A percentile compares a stretch with the other conserved stretches of the same genome.
phyloP scores from a whole-genome alignment of 2,113 vertebrate species.

The Benitochromis conjunctus region DNA sequence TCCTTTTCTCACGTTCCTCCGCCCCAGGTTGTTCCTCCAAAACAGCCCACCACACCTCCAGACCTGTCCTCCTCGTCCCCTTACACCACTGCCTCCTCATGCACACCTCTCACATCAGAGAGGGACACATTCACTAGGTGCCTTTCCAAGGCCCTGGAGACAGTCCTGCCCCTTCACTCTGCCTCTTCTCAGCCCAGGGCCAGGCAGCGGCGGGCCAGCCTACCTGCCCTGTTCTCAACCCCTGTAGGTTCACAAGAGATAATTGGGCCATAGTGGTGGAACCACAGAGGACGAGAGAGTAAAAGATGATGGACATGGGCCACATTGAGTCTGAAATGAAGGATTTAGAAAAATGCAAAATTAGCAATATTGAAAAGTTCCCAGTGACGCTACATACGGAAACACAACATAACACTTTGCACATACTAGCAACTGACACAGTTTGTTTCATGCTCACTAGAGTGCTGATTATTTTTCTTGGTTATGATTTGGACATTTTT shows the following conservation, averaged over 20 bases:
- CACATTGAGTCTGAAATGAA: slow-evolving; percentile 9
- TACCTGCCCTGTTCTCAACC: slow-evolving; percentile 93
- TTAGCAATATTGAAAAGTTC: neutral
- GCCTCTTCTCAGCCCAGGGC: slow-evolving; percentile 75
- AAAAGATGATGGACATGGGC: neutral
- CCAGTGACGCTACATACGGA: neutral
- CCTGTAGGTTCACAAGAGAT: slow-evolving; percentile 84
- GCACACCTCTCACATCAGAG: slow-evolving; percentile 73
- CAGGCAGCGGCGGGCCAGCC: slow-evolving; percentile 91
- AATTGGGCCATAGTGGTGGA: slow-evolving; percentile 65
- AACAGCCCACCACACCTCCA: slow-evolving; percentile 82
- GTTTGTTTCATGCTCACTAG: neutral
- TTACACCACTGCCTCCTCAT: slow-evolving; percentile 64
- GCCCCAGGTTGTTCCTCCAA: slow-evolving; percentile 62
- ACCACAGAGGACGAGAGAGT: slow-evolving; percentile 16
- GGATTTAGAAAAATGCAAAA: neutral
- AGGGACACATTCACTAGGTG: slow-evolving; percentile 92
- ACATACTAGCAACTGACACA: neutral
- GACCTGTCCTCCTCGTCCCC: slow-evolving; percentile 78
- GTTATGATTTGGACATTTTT: neutral
- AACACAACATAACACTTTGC: neutral
- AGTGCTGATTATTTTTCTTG: neutral
- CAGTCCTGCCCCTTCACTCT: slow-evolving; percentile 90
- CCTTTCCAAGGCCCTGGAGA: slow-evolving; percentile 96
- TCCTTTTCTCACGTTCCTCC: slow-evolving; percentile 78